Base-by-base conservation (phyloP, 1,140 invertebrate genomes). In the Goniozus legneri region DNA sequence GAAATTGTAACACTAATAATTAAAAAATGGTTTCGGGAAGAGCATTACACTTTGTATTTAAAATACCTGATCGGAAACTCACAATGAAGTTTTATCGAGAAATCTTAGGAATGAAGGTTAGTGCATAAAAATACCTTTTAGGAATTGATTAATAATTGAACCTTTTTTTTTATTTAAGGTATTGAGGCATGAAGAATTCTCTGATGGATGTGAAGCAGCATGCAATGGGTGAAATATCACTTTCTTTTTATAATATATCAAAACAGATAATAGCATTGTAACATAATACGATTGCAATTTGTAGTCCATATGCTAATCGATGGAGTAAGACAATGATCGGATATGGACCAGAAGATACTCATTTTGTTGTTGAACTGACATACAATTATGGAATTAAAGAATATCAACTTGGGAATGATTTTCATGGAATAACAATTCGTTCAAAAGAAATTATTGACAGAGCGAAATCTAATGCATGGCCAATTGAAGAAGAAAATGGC, bases 281-380 rank as follows among this genome's bases (percentile, higher is more conserved):
- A n/a, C n/a, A n/a, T n/a, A n/a, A n/a, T n/a, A n/a, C n/a, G n/a
- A n/a, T n/a, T n/a, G n/a, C n/a, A n/a, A n/a, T 48, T 43, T 51
- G 38, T 64, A 93, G 92, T 31, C 94, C 94, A 13, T 98, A 97
- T 77, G 91, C 92, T 67, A 95, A 95, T 56, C 87, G 91, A 56
- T 99, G 97, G 97, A 97, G 92, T 64, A 99, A 99, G 78, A 98
- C 97, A 0, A 99, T 99, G 96, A 83, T 98, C 36, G 97, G 96
- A 8, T 99, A 97, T 81, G 96, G 96, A 1, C 84, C 89, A 7
- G 97, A 99, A 77, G 89, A 95, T 62, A 81, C 82, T 39, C 90
- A 98, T 75, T 99, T 98, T 83, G 95, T 97, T 3, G 79, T 97
- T 22, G 97, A 99, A 74, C 77, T 99, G 3, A 98, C 95, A 13